These are phyloP conservation scores for Sussaba pulchella DNA, from an alignment of 2,888 invertebrate species.

Conservation along the genomic window DNA sequence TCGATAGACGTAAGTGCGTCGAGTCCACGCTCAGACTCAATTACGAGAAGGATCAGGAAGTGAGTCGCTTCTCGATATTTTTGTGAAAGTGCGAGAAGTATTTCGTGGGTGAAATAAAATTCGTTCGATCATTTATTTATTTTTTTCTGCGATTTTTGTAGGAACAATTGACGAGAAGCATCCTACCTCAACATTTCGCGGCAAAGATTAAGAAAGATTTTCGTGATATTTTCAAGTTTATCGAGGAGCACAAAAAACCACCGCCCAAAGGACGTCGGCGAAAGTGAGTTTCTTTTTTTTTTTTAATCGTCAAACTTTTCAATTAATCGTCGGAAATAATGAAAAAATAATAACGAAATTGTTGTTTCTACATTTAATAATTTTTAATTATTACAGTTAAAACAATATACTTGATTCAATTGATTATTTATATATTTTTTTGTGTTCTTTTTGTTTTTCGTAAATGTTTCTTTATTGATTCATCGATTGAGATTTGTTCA, in stretches of 20 bases:
- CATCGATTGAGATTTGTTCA: too few species aligned
- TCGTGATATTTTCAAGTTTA: slow-evolving; percentile 84
- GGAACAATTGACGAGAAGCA: slow-evolving; percentile 94
- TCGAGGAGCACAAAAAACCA: slow-evolving; percentile 82
- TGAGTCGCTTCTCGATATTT: slow-evolving; percentile 82
- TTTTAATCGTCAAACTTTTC: too few species aligned
- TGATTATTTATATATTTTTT: too few species aligned
- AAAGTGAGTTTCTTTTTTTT: slow-evolving; percentile 79
- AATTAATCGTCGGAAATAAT: neutral
- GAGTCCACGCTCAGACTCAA: slow-evolving; percentile 93
- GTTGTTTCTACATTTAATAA: neutral
- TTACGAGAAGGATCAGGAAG: slow-evolving; percentile 95
- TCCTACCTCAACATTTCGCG: slow-evolving; percentile 94
- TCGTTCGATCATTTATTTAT: neutral
- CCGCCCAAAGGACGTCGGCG: slow-evolving; percentile 83
- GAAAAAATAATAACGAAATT: neutral
- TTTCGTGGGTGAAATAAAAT: too few species aligned
- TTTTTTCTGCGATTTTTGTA: slow-evolving; percentile 77
- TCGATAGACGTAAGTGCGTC: slow-evolving; percentile 94
- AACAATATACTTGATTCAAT: too few species aligned
- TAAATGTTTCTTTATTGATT: too few species aligned
- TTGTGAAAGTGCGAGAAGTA: too few species aligned
- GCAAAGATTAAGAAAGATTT: slow-evolving; percentile 86
- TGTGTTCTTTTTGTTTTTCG: neutral
- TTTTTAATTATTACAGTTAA: too few species aligned